Base-by-base conservation (phyloP, 2,797 vertebrate genomes). In the Coreius guichenoti region DNA sequence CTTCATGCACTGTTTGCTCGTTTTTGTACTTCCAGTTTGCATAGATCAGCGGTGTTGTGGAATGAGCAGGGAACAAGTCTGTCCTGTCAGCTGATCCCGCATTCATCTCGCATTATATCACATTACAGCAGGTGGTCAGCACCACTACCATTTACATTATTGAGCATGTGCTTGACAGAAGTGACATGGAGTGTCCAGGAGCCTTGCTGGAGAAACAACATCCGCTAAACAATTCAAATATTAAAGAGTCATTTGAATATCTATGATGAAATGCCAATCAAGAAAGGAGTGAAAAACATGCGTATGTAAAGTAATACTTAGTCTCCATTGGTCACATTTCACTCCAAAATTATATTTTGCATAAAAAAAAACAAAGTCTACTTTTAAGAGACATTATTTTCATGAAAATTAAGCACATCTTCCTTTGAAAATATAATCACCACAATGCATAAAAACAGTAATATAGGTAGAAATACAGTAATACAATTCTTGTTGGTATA, bases 51-150 rank as follows among this genome's bases (percentile, higher is more conserved):
- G 4, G 19, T 74, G 56, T 75, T 61, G 54, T 47, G 81, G 68
- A 61, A 73, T 82, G 26, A 86, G 49, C 31, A 45, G 81, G 76
- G 29, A 73, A 21, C 58, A 83, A 14, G 14, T 70, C 73, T 29
- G 70, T 81, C 69, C 67, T 19, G 36, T 78, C 33, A 51, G 67
- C 54, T 8, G 36, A 56, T 47, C 54, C 49, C 65, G 70, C 68
- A 65, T 61, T 86, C 87, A 86, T 69, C 73, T 74, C 69, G 65
- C 65, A 54, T 82, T 21, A 76, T 76, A 87, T 92, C 84, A 87
- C 76, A 74, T 93, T 73, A 86, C 92, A 91, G 80, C 94, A 94
- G 94, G 82, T 94, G 94, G 91, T 84, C 83, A 7, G 74, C 54
- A 86, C 39, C 86, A 68, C n/a, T 29, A 36, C 26, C 49, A 16